A percentile compares a stretch with the other conserved stretches of the same genome.
Evolutionary conservation across 2,888 invertebrate species (phyloP).

Genomic region (Pollenia griseotomentosa): DNA sequence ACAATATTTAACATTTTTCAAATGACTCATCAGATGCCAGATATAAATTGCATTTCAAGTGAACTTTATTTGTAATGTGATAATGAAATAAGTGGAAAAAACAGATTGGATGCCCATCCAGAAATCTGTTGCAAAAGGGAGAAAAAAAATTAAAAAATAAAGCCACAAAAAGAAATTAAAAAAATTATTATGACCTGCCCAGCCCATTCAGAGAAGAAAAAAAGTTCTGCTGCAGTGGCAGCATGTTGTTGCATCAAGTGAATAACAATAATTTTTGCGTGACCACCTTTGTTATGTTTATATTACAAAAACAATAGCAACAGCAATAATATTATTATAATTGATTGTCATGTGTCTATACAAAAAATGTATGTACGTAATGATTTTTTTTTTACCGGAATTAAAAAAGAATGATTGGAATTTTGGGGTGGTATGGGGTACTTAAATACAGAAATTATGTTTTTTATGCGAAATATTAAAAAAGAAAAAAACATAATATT

Average conservation of each 20-base stretch:
- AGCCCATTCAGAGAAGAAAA: not conserved
- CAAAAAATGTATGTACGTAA: not conserved
- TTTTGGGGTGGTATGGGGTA: not conserved
- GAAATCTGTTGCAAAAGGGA: not conserved
- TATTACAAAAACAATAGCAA: constrained; percentile 35
- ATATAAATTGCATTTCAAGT: constrained; percentile 58
- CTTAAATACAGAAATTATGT: constrained; percentile 27
- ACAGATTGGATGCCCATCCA: not conserved
- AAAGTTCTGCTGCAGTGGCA: too few relatives aligned
- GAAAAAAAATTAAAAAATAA: constrained; percentile 14
- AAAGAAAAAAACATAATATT: constrained; percentile 8
- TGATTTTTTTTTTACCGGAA: constrained; percentile 21
- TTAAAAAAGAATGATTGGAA: constrained; percentile 8
- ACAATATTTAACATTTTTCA: constrained; percentile 32
- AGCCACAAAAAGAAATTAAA: not conserved
- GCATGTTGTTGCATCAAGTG: constrained; percentile 53
- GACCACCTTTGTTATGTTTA: constrained; percentile 65
- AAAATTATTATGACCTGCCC: constrained; percentile 42
- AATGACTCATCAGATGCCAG: constrained; percentile 52
- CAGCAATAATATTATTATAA: constrained; percentile 55
- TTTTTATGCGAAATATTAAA: constrained; percentile 31
- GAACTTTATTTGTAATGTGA: constrained; percentile 53
- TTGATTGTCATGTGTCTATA: constrained; percentile 46
- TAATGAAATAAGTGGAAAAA: constrained; percentile 20
- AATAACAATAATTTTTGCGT: constrained; percentile 72